phyloP scores from a whole-genome alignment of 2,113 vertebrate species.

The Tricholaema leucomelas region DNA sequence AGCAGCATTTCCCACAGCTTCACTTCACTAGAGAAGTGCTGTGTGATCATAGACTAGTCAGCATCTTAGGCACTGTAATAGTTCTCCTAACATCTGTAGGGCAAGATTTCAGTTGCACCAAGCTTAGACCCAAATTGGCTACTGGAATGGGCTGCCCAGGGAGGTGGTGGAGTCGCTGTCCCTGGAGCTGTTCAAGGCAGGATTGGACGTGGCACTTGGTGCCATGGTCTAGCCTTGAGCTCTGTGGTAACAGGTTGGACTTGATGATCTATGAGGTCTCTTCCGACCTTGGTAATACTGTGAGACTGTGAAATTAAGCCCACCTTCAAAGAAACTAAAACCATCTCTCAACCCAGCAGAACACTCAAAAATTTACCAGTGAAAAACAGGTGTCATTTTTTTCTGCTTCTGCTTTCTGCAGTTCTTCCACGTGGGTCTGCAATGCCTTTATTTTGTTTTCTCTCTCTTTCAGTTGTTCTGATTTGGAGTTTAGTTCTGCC shows the following conservation, averaged over 20 bases:
- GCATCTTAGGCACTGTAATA: background rate
- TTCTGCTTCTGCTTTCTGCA: constrained; percentile 45
- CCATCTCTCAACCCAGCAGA: background rate
- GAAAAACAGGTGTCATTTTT: constrained; percentile 28
- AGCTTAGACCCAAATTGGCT: background rate
- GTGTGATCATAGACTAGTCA: background rate
- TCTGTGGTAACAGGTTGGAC: no score
- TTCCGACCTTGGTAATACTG: no score
- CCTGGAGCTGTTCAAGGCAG: no score
- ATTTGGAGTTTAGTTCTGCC: constrained; percentile 75
- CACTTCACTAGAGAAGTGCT: background rate
- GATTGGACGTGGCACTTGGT: no score
- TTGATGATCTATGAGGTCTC: no score
- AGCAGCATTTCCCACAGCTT: background rate
- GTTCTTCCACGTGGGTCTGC: constrained; percentile 68
- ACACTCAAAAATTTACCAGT: constrained; percentile 55
- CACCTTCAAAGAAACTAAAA: background rate
- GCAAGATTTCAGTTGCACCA: background rate
- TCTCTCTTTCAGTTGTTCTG: constrained; percentile 79
- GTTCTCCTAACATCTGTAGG: background rate
- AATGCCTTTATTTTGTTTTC: constrained; percentile 76
- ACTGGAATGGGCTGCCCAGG: no score
- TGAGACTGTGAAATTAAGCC: no score
- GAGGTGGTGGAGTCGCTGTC: no score
- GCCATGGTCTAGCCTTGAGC: no score